Percentiles rank a stretch among this genome's conserved stretches.
phyloP scores from a whole-genome alignment of 2,888 invertebrate species.

The Andrena chrysosceles region DNA sequence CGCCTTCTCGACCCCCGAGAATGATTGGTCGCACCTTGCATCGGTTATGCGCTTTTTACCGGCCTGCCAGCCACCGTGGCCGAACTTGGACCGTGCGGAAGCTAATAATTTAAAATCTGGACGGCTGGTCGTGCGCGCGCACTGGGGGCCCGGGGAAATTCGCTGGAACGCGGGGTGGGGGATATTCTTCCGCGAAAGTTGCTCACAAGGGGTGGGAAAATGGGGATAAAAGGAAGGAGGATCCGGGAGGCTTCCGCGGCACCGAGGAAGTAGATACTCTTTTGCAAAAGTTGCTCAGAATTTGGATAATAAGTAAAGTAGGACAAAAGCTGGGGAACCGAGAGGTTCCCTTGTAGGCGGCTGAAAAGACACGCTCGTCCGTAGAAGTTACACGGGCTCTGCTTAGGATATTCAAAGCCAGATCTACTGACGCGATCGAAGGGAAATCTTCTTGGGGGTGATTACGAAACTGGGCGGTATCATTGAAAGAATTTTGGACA shows the following conservation, averaged over 20 bases:
- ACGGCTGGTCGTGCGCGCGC: conserved; percentile 20
- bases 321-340: conserved; percentile 1
- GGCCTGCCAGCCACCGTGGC: conserved; percentile 33
- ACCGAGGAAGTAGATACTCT: background rate
- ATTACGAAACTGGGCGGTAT: conserved; percentile 8
- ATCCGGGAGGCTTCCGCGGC: background rate
- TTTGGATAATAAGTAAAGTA: conserved; percentile 10
- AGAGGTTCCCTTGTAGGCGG: background rate
- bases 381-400: background rate
- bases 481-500: conserved; percentile 21
- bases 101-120: conserved; percentile 67
- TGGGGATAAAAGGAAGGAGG: background rate
- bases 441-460: conserved; percentile 3
- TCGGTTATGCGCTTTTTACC: conserved; percentile 71
- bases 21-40: conserved; percentile 74
- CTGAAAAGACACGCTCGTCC: background rate
- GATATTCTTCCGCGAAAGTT: conserved; percentile 13
- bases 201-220: background rate
- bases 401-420: background rate
- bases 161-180: background rate
- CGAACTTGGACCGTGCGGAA: conserved; percentile 39
- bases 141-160: conserved; percentile 20
- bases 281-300: conserved; percentile 16
- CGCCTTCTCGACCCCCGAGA: conserved; percentile 61
- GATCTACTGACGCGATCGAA: background rate